Evolutionary conservation across 2,113 vertebrate species (phyloP), one percentile per base, ranked within the genome.

Genomic region (Deroptyus accipitrinus): DNA sequence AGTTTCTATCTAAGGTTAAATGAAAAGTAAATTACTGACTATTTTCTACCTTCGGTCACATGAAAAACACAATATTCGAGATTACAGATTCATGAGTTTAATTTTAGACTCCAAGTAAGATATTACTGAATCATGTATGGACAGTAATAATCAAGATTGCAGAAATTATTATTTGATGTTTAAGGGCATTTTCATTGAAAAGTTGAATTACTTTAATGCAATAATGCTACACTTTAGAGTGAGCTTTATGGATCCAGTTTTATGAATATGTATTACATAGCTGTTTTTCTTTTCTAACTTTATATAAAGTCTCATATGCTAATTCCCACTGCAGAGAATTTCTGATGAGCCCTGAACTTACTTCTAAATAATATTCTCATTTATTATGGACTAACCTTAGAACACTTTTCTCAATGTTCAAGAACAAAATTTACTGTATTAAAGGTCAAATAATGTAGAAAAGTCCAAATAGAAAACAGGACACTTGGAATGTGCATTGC

Each of bases 111-210:
- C 48, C 0, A 1, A 83, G 35, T 69, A 67, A 77, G 41, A 39
- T 37, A 51, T 80, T 88, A 92, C 13, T 88, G 82, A 92, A 90
- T 77, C 54, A 33, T 35, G 55, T 15, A 80, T 30, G 41, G 91
- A 73, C 75, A 94, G 86, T 46, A 74, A 92, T 66, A 92, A 95
- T 88, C 20, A 88, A 74, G 59, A 86, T 39, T 51, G 37, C 37
- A 94, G 83, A 95, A 86, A 88, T 77, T 30, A 57, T 83, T 92
- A 86, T 86, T 95, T 90, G 28, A 92, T 77, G 67, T 93, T 76
- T 91, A 74, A 91, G 82, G 78, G 41, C 87, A 94, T 96, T 83
- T 72, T 90, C 72, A 76, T 35, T 90, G 90, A 95, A 93, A 96
- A 90, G n/a, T 19, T 94, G 82, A 86, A 87, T 88, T 91, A 31